Percentiles rank a stretch among this genome's conserved stretches.
Conservation (phyloP, 1,140 invertebrate genomes). For the Drosophila nebulosa region DNA sequence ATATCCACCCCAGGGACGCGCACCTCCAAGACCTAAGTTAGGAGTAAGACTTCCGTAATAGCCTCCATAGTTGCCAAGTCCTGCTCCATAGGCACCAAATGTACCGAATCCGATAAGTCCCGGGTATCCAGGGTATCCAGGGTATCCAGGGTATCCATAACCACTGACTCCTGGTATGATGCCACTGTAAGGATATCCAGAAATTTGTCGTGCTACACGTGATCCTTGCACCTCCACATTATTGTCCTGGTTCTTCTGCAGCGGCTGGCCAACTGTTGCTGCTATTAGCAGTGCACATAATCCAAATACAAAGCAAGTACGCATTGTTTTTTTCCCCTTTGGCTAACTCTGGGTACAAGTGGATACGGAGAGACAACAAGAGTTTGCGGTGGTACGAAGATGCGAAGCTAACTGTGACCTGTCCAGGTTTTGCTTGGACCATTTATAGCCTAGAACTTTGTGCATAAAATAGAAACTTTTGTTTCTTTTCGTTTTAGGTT, state of each 20-base stretch:
- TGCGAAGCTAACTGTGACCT: slow-evolving; percentile 62
- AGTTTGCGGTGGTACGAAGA: slow-evolving; percentile 6
- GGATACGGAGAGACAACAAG: background rate
- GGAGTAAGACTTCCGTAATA: too few species aligned
- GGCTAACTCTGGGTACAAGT: background rate
- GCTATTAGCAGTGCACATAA: slow-evolving; percentile 73
- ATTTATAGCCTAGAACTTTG: slow-evolving; percentile 76
- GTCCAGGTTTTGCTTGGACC: slow-evolving; percentile 39
- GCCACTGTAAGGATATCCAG: too few species aligned
- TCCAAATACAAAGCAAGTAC: slow-evolving; percentile 62
- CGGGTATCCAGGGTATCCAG: too few species aligned
- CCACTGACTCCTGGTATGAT: too few species aligned
- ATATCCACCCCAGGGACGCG: too few species aligned
- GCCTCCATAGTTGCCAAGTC: too few species aligned
- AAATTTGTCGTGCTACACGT: slow-evolving; percentile 49
- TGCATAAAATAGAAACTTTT: slow-evolving; percentile 75
- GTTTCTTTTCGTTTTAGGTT: slow-evolving; percentile 39
- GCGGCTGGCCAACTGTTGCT: slow-evolving; percentile 65
- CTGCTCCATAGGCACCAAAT: too few species aligned
- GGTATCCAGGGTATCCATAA: too few species aligned
- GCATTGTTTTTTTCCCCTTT: slow-evolving; percentile 42
- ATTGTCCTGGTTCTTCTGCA: slow-evolving; percentile 31
- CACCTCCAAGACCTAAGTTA: too few species aligned
- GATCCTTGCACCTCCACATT: slow-evolving; percentile 8
- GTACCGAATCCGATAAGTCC: too few species aligned